These are phyloP conservation scores for Chloroceryle amazona DNA, from an alignment of 2,797 vertebrate genomes.

Conservation along the genomic window DNA sequence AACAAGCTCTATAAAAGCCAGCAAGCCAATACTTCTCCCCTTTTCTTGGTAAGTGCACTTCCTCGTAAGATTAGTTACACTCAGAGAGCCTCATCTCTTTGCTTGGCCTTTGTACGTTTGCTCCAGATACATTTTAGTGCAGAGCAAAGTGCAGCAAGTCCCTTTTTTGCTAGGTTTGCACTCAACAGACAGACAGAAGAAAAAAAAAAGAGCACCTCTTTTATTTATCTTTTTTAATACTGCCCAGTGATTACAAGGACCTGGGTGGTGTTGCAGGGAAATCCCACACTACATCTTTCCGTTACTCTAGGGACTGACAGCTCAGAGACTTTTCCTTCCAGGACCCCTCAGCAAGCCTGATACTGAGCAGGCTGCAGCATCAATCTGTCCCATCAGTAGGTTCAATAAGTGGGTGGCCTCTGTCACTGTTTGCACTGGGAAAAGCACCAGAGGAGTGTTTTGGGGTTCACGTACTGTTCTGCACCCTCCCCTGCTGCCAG, in stretches of 20 bases:
- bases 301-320: neutral
- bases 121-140: neutral
- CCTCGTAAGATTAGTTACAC: neutral
- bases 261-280: neutral
- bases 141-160: neutral
- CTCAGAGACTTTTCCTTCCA: neutral
- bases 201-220: neutral
- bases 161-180: neutral
- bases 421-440: rapidly evolving
- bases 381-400: too few relatives aligned
- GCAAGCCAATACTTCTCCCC: neutral
- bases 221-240: neutral
- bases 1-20: neutral
- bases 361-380: neutral
- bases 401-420: rapidly evolving
- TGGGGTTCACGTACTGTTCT: rapidly evolving
- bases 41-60: neutral
- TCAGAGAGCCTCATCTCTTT: neutral
- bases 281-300: neutral
- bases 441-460: neutral
- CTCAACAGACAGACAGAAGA: neutral
- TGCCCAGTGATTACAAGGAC: neutral
- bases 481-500: neutral
- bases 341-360: neutral
- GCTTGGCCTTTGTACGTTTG: neutral